Evolutionary conservation across 2,888 invertebrate species (phyloP), one percentile per base, ranked within the genome.

Genomic region (Ariolimax columbianus): DNA sequence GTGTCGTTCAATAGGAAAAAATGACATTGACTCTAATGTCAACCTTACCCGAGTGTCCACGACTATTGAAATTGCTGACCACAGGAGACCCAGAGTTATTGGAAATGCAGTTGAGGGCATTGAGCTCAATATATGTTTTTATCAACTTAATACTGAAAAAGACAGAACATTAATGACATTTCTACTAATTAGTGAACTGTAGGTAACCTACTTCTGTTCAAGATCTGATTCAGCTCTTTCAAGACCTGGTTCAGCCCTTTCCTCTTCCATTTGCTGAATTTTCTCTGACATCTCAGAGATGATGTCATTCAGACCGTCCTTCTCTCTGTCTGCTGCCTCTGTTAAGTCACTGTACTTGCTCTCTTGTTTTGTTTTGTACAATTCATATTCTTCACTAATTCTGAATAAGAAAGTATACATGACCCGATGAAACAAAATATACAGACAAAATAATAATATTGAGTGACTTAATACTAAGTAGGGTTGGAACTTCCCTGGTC

Each of bases 211-310:
- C 73, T 43, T 43, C n/a, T 73, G 43, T 47, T 40, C 43, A 73
- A n/a, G 43, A 43, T 73, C 73, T 73, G 40, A 43, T 33, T 38
- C 63, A 26, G 40, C 47, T 36, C 33, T 63, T 23, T n/a, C 78
- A 73, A n/a, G 43, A 43, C 47, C 73, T 73, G 40, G 40, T 33
- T 38, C 63, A 26, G 40, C 47, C n/a, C 33, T 63, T 23, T n/a
- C 78, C n/a, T 82, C 86, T 36, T 87, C 86, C 68, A 87, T 79
- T 77, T 87, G 85, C 47, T 85, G 82, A n/a, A 87, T 85, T 70
- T 87, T 87, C n/a, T 87, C 86, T 9, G 86, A 87, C 86, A 87
- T 87, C 63, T 87, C 86, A 40, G 30, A 68, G n/a, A 87, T 83
- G 59, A 87, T 85, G 26, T 55, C 14, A 19, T 80, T 85, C n/a